Evolutionary conservation across 2,113 vertebrate species (phyloP), one percentile per base, ranked within the genome.

Genomic region (Sciurus niger): DNA sequence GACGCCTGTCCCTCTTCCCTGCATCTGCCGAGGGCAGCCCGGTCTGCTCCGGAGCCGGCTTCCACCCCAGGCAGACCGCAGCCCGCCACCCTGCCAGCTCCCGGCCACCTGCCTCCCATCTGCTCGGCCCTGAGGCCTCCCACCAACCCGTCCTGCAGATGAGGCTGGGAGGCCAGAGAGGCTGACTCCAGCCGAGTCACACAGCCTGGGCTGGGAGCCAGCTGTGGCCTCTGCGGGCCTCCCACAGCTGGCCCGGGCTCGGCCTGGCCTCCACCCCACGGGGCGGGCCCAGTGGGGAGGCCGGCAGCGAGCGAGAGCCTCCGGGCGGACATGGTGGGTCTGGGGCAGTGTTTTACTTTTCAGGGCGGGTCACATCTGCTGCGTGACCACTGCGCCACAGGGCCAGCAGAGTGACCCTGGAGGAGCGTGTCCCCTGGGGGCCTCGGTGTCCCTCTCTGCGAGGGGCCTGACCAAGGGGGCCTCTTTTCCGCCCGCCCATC

Each of bases 351-450:
- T 63, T 63, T 46, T n/a, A 79, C 16, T 40, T 72, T 73, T 43
- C 60, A 16, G 1, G 1, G 25, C 32, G 51, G 53, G 25, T 13
- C 2, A 18, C 48, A 72, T 79, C 63, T 18, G 46, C 18, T 1
- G 10, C 25, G 6, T 24, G 2, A 8, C 25, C 0, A 1, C 12
- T 5, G 12, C 6, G 17, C 53, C 48, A 18, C 43, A 1, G 34
- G 34, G 37, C 25, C 24, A 25, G 58, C 84, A 4, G 30, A 0
- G 0, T 67, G 60, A 22, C 46, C n/a, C 2, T 0, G 46, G 20
- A n/a, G 63, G 28, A 37, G 53, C n/a, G 40, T 0, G 24, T 3
- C 32, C 17, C 17, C n/a, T 24, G 37, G 48, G 17, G 51, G 74
- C n/a, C 79, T 78, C 60, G 25, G 70, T n/a, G 74, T 79, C 46